Conservation (phyloP, 2,113 vertebrate species). For the Dipodomys spectabilis region DNA sequence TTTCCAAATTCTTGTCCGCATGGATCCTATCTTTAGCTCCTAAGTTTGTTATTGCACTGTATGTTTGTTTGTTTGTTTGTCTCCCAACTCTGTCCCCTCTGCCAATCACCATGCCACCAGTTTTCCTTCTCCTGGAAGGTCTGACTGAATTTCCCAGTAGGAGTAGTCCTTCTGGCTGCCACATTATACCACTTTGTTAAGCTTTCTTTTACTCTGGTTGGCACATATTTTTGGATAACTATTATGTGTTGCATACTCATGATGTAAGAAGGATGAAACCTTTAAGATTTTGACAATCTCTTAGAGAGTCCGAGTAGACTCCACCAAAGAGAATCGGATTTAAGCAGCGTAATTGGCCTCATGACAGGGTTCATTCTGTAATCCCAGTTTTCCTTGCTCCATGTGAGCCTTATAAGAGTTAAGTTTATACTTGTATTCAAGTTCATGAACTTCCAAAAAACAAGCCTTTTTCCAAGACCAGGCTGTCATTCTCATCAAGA, state of each 20-base stretch:
- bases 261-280: neutral
- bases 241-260: neutral
- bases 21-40: neutral
- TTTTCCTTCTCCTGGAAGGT: neutral
- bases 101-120: neutral
- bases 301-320: neutral
- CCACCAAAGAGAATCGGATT: neutral
- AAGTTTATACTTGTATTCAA: constrained; percentile 11
- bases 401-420: neutral
- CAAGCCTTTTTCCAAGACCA: neutral
- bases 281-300: neutral
- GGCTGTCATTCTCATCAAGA: neutral
- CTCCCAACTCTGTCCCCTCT: neutral
- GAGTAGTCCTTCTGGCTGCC: neutral
- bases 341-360: neutral
- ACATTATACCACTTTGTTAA: neutral
- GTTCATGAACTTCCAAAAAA: neutral
- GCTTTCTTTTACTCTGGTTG: neutral
- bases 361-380: neutral
- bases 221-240: neutral
- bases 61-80: neutral
- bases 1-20: neutral
- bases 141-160: neutral
- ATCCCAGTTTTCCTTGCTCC: neutral
- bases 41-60: neutral